phyloP scores from a whole-genome alignment of 2,797 vertebrate genomes.

The Balearica regulorum region DNA sequence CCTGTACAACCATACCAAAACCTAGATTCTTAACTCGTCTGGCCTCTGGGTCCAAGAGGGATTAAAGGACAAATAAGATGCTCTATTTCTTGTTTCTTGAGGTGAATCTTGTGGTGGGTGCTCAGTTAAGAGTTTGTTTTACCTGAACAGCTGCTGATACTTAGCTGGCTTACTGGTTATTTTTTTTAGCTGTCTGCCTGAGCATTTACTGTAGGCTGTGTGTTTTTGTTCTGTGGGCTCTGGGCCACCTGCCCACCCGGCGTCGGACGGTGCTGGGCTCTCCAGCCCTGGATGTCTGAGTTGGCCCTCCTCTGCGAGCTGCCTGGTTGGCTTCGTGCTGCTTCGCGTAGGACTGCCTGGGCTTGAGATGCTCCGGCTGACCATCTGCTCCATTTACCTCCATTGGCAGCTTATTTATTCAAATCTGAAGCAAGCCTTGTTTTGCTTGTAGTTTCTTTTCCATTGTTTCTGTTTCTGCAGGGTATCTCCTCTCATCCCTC shows the following conservation, averaged over 20 bases:
- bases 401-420: conserved; percentile 22
- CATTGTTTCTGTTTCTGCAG: not conserved
- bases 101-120: not conserved
- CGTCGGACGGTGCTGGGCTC: not conserved
- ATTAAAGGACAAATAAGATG: conserved; percentile 21
- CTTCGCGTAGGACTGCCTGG: not conserved
- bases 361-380: not conserved
- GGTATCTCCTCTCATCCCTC: not conserved
- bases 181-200: not conserved
- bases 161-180: not conserved
- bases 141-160: not conserved
- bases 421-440: not conserved
- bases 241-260: not conserved
- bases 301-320: not conserved
- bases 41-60: not conserved
- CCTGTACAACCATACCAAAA: not conserved
- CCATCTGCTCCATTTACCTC: not conserved
- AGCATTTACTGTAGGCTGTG: not conserved
- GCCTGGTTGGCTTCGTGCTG: not conserved
- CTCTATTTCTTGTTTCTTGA: not conserved
- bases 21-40: not conserved
- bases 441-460: not conserved
- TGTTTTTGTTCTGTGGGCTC: conserved; percentile 4
- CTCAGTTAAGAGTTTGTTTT: conserved; percentile 11
- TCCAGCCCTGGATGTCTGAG: not conserved